Base-by-base conservation (phyloP, 1,140 invertebrate genomes). In the Dreissena rostriformis region DNA sequence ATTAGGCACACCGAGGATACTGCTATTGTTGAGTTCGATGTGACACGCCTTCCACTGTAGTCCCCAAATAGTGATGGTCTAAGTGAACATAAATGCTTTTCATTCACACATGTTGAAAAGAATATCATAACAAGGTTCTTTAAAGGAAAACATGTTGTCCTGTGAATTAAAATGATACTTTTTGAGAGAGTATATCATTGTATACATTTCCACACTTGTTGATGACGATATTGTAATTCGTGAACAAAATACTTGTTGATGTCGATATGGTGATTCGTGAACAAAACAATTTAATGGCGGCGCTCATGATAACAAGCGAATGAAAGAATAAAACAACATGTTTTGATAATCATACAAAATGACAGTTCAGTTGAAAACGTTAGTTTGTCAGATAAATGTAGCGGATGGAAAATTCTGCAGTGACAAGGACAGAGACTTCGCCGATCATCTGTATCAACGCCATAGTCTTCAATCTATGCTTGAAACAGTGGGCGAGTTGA, bases 391-490 rank as follows among this genome's bases (percentile, higher is more conserved):
- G 28, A 19, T 79, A 29, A 79, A 57, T 29, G 77, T 79, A 17
- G 39, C 53, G 39, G 70, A 79, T 79, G 66, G 77, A 49, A 5
- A 39, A 22, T 81, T 73, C 49, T 71, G 61, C 52, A 65, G 28
- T n/a, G 15, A 19, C 28, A 39, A 51, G 10, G 79, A 81, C 39
- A 71, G 65, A 73, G 52, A 65, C 17, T 53, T 65, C 28, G 79
- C 79, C 10, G 24, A 26, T 65, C 26, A 63, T 15, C 70, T 81
- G 10, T 81, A 24, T n/a, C n/a, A 73, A n/a, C 52, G 79, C 1
- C 67, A 82, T 26, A 74, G 68, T 67, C 65, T 72, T 49, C 80
- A 82, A 17, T 53, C 71, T 17, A 52, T 82, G 12, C 26, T 82
- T n/a, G 80, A 82, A 61, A 29, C 72, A 8, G 24, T 29, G 22